Evolutionary conservation across 2,888 invertebrate genomes (phyloP).

Genomic region (Nomada hirtipes): DNA sequence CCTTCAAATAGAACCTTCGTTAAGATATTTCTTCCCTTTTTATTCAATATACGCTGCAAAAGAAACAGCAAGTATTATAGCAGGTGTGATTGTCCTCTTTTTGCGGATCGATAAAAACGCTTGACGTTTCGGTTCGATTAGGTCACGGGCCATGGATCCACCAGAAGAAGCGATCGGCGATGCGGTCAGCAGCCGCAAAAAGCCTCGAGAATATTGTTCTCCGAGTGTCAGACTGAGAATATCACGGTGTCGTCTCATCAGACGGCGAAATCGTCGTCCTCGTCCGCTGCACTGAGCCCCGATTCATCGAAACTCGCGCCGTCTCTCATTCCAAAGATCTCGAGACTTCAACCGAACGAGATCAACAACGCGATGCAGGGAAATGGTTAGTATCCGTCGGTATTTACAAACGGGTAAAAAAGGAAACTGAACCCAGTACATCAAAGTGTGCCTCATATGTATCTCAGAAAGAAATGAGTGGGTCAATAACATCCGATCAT

Average conservation of each 20-base stretch:
- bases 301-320: constrained; percentile 75
- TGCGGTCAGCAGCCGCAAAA: constrained; percentile 74
- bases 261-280: constrained; percentile 61
- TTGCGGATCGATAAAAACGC: constrained; percentile 2
- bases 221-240: constrained; percentile 68
- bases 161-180: constrained; percentile 84
- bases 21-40: background rate
- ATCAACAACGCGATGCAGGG: constrained; percentile 85
- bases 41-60: background rate
- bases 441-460: no score
- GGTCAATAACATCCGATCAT: no score
- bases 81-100: constrained; percentile 34
- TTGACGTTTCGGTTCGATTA: constrained; percentile 48
- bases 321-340: constrained; percentile 87
- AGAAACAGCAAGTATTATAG: background rate
- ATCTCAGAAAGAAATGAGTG: no score
- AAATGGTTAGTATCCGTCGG: constrained; percentile 69
- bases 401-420: background rate
- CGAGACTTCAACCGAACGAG: constrained; percentile 87
- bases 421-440: no score
- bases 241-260: constrained; percentile 59
- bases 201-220: constrained; percentile 73
- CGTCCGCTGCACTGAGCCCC: constrained; percentile 59
- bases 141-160: constrained; percentile 58
- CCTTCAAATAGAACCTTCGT: background rate